Evolutionary conservation across 2,888 invertebrate species (phyloP).

Genomic region (Eucera pruinosa): DNA sequence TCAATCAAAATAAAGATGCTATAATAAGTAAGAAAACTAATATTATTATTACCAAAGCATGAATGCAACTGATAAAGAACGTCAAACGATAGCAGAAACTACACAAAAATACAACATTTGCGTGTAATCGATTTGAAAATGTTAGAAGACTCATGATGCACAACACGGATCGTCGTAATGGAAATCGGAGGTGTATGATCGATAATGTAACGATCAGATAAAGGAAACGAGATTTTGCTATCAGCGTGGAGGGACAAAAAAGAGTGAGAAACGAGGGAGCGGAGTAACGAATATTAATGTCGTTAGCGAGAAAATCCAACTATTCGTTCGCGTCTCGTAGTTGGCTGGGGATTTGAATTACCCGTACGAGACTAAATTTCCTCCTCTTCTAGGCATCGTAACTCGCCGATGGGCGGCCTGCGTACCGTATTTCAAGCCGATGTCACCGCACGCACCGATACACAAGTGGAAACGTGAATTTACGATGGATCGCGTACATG

Average conservation of each 20-base stretch:
- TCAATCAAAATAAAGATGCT: too few species aligned
- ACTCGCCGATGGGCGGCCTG: constrained; percentile 53
- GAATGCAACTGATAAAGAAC: too few species aligned
- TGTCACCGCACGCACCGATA: constrained; percentile 66
- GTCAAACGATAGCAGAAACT: too few species aligned
- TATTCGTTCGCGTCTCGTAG: constrained; percentile 23
- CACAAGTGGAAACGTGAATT: constrained; percentile 68
- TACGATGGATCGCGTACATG: constrained; percentile 68
- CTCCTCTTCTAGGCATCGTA: constrained; percentile 50
- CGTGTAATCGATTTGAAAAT: background rate
- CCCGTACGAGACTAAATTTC: constrained; percentile 54
- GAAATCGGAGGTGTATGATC: constrained; percentile 5
- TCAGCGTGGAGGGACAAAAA: background rate
- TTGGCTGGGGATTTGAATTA: constrained; percentile 51
- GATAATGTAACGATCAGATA: background rate
- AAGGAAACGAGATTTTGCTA: constrained; percentile 4
- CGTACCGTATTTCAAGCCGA: constrained; percentile 65
- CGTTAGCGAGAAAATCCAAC: constrained; percentile 27
- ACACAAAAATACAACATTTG: too few species aligned
- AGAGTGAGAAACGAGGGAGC: background rate
- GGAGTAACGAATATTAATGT: constrained; percentile 36
- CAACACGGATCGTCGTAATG: background rate
- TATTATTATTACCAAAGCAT: too few species aligned
- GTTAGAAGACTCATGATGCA: background rate
- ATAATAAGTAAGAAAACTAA: too few species aligned